A percentile compares a stretch with the other conserved stretches of the same genome.
Evolutionary conservation across 2,797 vertebrate genomes (phyloP).

Genomic region (Scolopax rusticola): DNA sequence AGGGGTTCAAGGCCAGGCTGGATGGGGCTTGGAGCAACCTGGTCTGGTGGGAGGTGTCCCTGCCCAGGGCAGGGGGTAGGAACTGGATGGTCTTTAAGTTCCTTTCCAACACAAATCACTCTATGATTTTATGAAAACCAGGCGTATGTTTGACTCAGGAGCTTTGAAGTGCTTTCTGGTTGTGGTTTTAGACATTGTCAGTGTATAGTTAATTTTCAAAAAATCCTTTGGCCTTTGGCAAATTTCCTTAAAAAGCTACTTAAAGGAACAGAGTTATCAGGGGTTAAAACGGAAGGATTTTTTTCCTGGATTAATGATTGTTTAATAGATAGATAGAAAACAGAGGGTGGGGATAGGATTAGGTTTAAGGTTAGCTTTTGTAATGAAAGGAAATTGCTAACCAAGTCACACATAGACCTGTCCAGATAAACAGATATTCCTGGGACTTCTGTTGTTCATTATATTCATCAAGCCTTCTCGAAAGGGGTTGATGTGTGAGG

Average conservation of each 20-base stretch:
- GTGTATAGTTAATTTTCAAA: neutral
- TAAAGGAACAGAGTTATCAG: neutral
- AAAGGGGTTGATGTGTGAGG: neutral
- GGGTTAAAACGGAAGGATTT: constrained; percentile 8
- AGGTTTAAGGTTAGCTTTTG: neutral
- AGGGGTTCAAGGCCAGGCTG: no score
- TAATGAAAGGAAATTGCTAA: neutral
- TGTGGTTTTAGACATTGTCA: neutral
- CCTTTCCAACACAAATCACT: no score
- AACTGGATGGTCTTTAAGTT: no score
- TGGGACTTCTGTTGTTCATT: neutral
- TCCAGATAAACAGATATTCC: neutral
- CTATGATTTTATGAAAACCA: neutral
- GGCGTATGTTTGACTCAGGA: neutral
- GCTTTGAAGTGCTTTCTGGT: neutral
- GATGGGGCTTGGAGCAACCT: no score
- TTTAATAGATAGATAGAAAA: constrained; percentile 45
- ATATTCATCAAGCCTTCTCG: neutral
- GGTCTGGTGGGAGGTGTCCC: no score
- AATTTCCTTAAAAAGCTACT: neutral
- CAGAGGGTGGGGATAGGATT: constrained; percentile 10
- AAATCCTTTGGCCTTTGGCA: neutral
- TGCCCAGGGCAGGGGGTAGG: no score
- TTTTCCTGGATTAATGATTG: constrained; percentile 61
- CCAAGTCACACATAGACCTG: neutral